Evolutionary conservation across 64 coral and sea anemone genomes (phyloP).

Genomic region (Porites australiensis): DNA sequence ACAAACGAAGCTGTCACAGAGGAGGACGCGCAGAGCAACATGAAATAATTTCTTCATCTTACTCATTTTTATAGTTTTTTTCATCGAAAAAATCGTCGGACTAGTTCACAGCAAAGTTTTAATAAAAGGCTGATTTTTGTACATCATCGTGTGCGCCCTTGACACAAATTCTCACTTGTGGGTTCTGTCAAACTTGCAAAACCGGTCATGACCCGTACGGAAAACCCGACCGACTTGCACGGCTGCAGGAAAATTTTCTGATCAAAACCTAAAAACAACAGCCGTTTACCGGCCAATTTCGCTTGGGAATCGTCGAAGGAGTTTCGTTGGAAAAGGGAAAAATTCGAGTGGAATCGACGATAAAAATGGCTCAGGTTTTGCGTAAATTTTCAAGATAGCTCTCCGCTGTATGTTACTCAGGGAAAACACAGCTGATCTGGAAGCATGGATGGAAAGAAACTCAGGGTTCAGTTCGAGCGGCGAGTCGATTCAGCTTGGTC

Average conservation of each 20-base stretch:
- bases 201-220: conserved; percentile 54
- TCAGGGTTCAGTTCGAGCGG: conserved; percentile 43
- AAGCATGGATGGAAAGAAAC: conserved; percentile 14
- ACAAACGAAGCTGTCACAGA: not conserved
- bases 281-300: not conserved
- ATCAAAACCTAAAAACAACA: conserved; percentile 40
- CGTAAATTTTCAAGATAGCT: not conserved
- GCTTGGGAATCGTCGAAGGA: not conserved
- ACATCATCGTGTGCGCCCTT: not conserved
- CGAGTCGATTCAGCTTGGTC: conserved; percentile 78
- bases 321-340: conserved; percentile 36
- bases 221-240: conserved; percentile 47
- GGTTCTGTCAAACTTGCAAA: conserved; percentile 29
- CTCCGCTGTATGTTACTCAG: not conserved
- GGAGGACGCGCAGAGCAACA: not conserved
- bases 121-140: not conserved
- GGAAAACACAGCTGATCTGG: not conserved
- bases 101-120: not conserved
- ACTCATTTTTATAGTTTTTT: not conserved
- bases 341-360: conserved; percentile 13
- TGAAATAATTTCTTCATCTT: not conserved
- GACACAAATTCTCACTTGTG: not conserved
- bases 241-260: conserved; percentile 18
- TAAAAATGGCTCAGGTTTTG: conserved; percentile 7
- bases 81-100: not conserved